These are phyloP conservation scores for Deilephila elpenor DNA, from an alignment of 2,888 invertebrate species.

Conservation along the genomic window DNA sequence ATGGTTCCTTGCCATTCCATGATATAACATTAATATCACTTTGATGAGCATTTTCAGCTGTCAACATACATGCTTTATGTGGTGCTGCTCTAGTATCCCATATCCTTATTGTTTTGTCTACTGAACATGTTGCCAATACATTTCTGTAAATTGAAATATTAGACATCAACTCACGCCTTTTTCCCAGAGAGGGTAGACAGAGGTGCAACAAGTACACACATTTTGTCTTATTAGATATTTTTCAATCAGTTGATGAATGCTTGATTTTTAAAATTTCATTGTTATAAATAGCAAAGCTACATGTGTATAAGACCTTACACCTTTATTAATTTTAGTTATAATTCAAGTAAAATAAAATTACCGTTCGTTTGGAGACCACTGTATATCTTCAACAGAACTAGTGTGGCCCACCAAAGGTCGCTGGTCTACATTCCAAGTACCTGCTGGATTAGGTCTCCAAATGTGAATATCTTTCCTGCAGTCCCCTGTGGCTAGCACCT, in stretches of 20 bases:
- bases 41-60: conserved; percentile 93
- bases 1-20: conserved; percentile 97
- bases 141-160: conserved; percentile 72
- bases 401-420: conserved; percentile 94
- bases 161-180: no score
- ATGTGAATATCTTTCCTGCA: conserved; percentile 96
- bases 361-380: conserved; percentile 98
- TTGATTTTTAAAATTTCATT: no score
- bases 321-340: neutral
- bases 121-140: conserved; percentile 95
- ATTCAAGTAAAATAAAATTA: conserved; percentile 38
- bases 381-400: conserved; percentile 97
- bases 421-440: conserved; percentile 95
- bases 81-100: conserved; percentile 97
- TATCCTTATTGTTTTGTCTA: conserved; percentile 95
- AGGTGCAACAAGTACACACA: no score
- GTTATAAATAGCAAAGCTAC: no score
- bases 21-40: conserved; percentile 98
- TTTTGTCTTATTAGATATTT: no score
- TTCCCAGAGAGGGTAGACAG: no score
- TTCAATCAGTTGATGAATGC: no score
- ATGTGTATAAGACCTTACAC: no score
- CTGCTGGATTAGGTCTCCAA: conserved; percentile 93
- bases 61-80: conserved; percentile 95
- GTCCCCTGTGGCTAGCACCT: conserved; percentile 97